Evolutionary conservation across 2,113 vertebrate genomes (phyloP).

Genomic region (Cryptomyrus ogoouensis): DNA sequence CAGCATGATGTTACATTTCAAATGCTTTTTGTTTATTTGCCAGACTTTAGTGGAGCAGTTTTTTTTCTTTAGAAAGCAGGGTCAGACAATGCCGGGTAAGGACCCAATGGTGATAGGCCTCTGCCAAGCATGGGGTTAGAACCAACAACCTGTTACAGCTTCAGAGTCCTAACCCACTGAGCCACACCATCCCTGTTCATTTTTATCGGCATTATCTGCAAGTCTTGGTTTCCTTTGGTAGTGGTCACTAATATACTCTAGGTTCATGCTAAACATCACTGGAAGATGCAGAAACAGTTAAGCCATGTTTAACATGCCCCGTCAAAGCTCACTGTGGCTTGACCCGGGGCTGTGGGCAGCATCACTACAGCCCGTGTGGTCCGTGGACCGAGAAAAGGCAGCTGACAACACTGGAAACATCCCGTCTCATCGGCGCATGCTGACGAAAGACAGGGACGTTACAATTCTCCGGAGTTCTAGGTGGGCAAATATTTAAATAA

Average conservation of each 20-base stretch:
- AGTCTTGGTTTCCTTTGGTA: not conserved
- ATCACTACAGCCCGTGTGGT: not conserved
- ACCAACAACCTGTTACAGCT: not conserved
- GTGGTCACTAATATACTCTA: not conserved
- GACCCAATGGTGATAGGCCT: not conserved
- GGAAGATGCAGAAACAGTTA: not conserved
- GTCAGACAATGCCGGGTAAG: not conserved
- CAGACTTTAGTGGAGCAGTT: not conserved
- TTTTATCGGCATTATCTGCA: not conserved
- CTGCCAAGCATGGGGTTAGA: not conserved
- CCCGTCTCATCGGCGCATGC: not conserved
- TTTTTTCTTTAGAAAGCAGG: no score
- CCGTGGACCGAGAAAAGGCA: not conserved
- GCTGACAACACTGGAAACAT: not conserved
- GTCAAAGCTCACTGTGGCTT: not conserved
- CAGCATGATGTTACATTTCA: not conserved
- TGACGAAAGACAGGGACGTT: not conserved
- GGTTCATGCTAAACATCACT: not conserved
- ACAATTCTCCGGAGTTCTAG: not conserved
- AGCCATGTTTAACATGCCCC: not conserved
- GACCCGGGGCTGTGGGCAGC: not conserved
- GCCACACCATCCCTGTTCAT: not conserved
- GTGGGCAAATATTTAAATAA: slow-evolving; percentile 1
- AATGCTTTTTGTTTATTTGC: not conserved
- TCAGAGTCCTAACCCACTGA: not conserved